These are phyloP conservation scores for Panthera tigris DNA, from an alignment of 2,113 vertebrate genomes.

Conservation along the genomic window DNA sequence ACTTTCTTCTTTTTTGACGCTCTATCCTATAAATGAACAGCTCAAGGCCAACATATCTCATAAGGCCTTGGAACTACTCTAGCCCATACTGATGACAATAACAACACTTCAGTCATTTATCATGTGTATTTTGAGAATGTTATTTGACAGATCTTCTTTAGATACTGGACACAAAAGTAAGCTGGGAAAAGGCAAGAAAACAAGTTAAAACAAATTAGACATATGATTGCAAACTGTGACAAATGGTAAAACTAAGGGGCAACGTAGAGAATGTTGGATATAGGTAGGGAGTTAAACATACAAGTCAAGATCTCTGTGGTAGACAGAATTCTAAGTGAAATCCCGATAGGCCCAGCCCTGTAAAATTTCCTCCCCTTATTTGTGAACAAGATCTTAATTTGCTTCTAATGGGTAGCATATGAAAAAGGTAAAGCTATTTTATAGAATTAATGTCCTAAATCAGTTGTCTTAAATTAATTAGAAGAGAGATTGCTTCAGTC, in stretches of 20 bases:
- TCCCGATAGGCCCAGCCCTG: background rate
- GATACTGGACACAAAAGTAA: background rate
- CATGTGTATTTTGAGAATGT: background rate
- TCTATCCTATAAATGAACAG: background rate
- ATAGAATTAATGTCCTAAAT: background rate
- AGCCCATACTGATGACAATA: background rate
- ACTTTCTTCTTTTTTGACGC: background rate
- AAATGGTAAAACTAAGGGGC: background rate
- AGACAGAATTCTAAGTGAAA: background rate
- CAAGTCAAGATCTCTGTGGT: background rate
- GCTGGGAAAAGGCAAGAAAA: background rate
- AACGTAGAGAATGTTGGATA: background rate
- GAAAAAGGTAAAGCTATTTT: background rate
- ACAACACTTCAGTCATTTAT: background rate
- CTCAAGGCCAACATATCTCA: background rate
- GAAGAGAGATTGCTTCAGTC: background rate
- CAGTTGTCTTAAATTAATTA: background rate
- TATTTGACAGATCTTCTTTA: background rate
- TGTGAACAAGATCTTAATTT: background rate
- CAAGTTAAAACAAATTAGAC: background rate
- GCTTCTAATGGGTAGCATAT: background rate
- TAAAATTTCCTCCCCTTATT: background rate
- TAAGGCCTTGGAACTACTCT: background rate
- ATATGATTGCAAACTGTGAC: background rate
- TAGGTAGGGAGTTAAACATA: background rate